These are phyloP conservation scores for Jordanella pulchra DNA, from an alignment of 2,797 vertebrate genomes.

Conservation along the genomic window DNA sequence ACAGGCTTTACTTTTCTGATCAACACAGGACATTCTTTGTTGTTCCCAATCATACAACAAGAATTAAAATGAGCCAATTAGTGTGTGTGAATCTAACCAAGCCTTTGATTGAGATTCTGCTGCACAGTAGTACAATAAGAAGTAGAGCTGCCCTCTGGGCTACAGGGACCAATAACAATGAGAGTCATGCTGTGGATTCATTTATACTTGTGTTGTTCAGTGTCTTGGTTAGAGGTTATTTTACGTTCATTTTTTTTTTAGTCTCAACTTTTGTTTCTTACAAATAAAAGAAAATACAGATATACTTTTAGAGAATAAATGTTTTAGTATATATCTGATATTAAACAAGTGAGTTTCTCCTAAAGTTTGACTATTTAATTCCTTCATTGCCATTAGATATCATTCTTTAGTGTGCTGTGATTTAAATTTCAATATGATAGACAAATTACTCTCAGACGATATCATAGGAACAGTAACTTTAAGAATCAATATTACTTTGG, in stretches of 20 bases:
- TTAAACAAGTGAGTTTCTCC: slow-evolving; percentile 5
- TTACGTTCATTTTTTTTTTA: background rate
- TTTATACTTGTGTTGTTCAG: background rate
- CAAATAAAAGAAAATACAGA: background rate
- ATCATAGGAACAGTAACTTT: background rate
- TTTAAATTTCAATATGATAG: slow-evolving; percentile 24
- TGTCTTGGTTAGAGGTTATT: background rate
- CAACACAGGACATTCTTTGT: slow-evolving; percentile 71
- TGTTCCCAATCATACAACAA: slow-evolving; percentile 62
- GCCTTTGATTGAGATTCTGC: slow-evolving; percentile 67
- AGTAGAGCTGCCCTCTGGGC: slow-evolving; percentile 45
- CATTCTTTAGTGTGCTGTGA: slow-evolving; percentile 20
- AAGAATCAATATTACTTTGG: background rate
- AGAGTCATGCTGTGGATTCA: slow-evolving; percentile 4
- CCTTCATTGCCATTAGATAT: slow-evolving; percentile 23
- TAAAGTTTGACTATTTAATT: background rate
- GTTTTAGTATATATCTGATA: background rate
- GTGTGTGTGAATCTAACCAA: slow-evolving; percentile 54
- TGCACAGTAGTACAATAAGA: slow-evolving; percentile 48
- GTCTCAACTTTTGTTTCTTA: background rate
- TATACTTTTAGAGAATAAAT: background rate
- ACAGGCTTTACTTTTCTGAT: slow-evolving; percentile 76
- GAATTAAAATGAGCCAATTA: slow-evolving; percentile 81
- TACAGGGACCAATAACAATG: slow-evolving; percentile 1
- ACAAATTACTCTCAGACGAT: background rate